Evolutionary conservation across 2,113 vertebrate species (phyloP).

Genomic region (Catharus minimus): DNA sequence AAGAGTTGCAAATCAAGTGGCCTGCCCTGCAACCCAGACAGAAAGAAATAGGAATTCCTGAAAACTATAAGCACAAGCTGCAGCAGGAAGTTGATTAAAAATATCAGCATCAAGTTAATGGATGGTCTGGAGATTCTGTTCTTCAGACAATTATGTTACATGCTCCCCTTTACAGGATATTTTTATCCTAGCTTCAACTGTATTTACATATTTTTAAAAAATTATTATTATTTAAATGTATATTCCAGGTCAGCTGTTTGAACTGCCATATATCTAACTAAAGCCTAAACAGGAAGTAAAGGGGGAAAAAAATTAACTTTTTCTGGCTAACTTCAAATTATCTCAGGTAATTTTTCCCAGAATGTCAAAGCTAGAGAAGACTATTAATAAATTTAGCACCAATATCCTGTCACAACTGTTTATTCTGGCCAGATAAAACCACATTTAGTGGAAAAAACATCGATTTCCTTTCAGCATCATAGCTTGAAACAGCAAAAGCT

Average conservation of each 20-base stretch:
- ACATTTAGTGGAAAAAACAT: slow-evolving; percentile 60
- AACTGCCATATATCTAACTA: slow-evolving; percentile 50
- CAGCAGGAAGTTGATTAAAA: neutral
- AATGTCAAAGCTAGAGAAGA: slow-evolving; percentile 23
- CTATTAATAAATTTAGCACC: slow-evolving; percentile 68
- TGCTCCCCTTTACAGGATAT: neutral
- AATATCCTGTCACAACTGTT: slow-evolving; percentile 62
- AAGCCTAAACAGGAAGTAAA: slow-evolving; percentile 67
- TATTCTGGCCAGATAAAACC: slow-evolving; percentile 64
- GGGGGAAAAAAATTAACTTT: slow-evolving; percentile 1
- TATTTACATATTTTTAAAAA: neutral
- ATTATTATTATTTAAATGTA: neutral
- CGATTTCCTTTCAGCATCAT: slow-evolving; percentile 57
- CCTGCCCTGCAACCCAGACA: neutral
- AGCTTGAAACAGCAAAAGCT: slow-evolving; percentile 52
- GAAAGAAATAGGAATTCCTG: neutral
- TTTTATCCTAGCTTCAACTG: neutral
- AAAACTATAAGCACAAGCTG: neutral
- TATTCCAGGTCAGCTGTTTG: slow-evolving; percentile 53
- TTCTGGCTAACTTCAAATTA: slow-evolving; percentile 1
- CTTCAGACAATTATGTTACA: neutral
- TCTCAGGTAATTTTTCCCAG: slow-evolving; percentile 62
- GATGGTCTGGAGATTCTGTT: neutral
- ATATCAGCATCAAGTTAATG: neutral
- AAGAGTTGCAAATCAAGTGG: neutral